A percentile compares a stretch with the other conserved stretches of the same genome.
Conservation (phyloP, 2,797 vertebrate genomes). For the Clamator glandarius region DNA sequence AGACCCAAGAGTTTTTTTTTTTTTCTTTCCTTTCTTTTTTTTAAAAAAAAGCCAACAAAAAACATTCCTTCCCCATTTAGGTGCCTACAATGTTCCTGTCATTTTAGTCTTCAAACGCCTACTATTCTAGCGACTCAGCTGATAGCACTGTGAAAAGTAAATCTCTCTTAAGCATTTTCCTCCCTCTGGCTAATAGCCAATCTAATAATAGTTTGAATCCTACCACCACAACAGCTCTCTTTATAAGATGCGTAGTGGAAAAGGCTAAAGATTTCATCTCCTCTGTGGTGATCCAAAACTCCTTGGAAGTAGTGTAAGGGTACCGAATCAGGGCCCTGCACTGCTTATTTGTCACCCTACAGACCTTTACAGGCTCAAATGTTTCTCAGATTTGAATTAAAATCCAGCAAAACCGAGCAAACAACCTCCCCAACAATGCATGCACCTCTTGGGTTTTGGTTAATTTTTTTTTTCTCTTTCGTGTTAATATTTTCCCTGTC, state of each 20-base stretch:
- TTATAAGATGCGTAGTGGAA: background rate
- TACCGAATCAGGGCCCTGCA: background rate
- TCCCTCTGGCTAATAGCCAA: slow-evolving; percentile 56
- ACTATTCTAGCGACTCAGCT: slow-evolving; percentile 38
- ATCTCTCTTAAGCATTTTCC: slow-evolving; percentile 57
- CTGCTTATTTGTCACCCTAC: background rate
- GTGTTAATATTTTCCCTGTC: slow-evolving; percentile 27
- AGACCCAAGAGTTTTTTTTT: background rate
- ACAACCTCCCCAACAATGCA: background rate
- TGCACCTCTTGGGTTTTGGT: rapidly evolving
- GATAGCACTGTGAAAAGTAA: slow-evolving; percentile 52
- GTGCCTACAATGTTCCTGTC: slow-evolving; percentile 55
- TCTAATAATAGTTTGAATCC: slow-evolving; percentile 64
- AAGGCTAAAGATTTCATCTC: slow-evolving; percentile 6
- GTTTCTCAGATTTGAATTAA: background rate
- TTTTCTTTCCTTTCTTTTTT: background rate
- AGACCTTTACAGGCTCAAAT: background rate
- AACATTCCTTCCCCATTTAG: background rate
- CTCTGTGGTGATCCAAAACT: background rate
- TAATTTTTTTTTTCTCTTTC: background rate
- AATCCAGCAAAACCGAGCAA: background rate
- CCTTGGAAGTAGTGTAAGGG: background rate
- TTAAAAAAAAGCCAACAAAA: background rate
- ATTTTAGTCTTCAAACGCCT: slow-evolving; percentile 61
- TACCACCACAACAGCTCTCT: slow-evolving; percentile 19